A percentile compares a stretch with the other conserved stretches of the same genome.
Conservation (phyloP, 2,113 vertebrate genomes). For the Ancistrus triradiatus region DNA sequence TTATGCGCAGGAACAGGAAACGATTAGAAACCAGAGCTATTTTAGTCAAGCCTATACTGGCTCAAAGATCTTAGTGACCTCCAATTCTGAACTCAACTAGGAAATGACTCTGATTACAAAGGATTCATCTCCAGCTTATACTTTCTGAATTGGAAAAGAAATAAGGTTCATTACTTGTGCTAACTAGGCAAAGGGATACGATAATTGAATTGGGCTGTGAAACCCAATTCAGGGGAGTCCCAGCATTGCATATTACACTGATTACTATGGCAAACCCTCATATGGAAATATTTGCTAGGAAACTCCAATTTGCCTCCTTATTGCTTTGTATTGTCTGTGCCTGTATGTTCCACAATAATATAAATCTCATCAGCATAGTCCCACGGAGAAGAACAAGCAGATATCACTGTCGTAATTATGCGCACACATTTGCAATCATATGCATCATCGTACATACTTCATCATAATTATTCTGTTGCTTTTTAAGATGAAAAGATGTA, state of each 20-base stretch:
- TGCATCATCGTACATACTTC: too few species aligned
- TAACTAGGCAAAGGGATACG: slow-evolving; percentile 18
- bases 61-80: too few species aligned
- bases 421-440: too few species aligned
- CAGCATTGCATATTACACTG: slow-evolving; percentile 7
- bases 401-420: too few species aligned
- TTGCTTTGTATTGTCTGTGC: slow-evolving; percentile 2
- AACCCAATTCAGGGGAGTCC: slow-evolving; percentile 11
- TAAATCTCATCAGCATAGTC: slow-evolving; percentile 5
- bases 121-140: slow-evolving; percentile 3
- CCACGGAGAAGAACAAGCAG: neutral
- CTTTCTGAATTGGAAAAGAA: slow-evolving; percentile 26
- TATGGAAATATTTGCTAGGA: slow-evolving; percentile 41
- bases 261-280: slow-evolving; percentile 49
- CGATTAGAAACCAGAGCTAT: too few species aligned
- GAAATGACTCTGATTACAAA: slow-evolving; percentile 13
- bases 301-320: too few species aligned
- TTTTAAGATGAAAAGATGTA: too few species aligned
- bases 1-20: too few species aligned
- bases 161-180: slow-evolving; percentile 35
- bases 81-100: too few species aligned
- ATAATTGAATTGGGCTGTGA: slow-evolving; percentile 27
- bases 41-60: too few species aligned
- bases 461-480: too few species aligned
- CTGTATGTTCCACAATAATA: slow-evolving; percentile 14